A percentile compares a stretch with the other conserved stretches of the same genome.
Conservation (phyloP, 2,113 vertebrate genomes). For the Talpa occidentalis region DNA sequence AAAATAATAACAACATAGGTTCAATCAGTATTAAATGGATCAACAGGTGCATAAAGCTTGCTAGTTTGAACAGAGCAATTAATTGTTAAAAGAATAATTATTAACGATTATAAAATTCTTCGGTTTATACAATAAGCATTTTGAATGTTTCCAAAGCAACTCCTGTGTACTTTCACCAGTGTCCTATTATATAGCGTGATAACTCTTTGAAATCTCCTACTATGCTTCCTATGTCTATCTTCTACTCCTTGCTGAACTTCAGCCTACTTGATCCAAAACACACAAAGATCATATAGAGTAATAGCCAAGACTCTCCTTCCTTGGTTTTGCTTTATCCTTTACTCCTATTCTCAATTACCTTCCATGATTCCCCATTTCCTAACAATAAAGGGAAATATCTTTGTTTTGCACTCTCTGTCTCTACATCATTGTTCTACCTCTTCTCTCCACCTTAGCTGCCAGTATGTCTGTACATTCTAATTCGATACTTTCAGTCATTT, state of each 20-base stretch:
- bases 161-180: too few species aligned
- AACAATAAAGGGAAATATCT: not conserved
- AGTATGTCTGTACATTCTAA: not conserved
- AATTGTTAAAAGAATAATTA: too few species aligned
- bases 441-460: not conserved
- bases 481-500: not conserved
- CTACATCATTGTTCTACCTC: not conserved
- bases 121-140: not conserved
- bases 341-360: not conserved
- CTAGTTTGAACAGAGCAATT: not conserved
- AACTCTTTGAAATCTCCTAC: not conserved
- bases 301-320: not conserved
- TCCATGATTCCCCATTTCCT: not conserved
- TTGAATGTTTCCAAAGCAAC: too few species aligned
- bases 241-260: too few species aligned
- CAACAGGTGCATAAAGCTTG: not conserved
- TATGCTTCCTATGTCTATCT: too few species aligned
- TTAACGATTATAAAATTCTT: not conserved
- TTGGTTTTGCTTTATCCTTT: not conserved
- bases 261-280: too few species aligned
- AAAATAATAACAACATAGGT: not conserved
- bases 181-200: not conserved
- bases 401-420: not conserved
- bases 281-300: not conserved
- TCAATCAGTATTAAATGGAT: not conserved